phyloP scores from a whole-genome alignment of 2,797 vertebrate species.

The Zenarchopterus dispar region DNA sequence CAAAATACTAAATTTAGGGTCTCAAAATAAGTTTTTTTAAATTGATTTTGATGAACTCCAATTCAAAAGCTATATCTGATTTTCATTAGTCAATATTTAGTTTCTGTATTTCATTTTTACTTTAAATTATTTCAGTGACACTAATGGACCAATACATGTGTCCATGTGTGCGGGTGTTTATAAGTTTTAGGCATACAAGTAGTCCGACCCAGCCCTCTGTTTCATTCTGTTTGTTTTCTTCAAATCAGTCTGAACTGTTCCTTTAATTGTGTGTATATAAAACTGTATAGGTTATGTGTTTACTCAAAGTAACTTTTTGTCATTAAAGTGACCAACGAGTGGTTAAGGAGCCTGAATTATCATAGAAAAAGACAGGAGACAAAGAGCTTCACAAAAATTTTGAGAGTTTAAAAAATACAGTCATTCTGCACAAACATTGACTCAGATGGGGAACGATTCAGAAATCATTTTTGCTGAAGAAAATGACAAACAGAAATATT shows the following conservation, averaged over 20 bases:
- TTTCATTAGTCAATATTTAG: too few relatives aligned
- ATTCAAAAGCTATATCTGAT: too few relatives aligned
- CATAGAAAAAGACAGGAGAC: not conserved
- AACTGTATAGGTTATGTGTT: not conserved
- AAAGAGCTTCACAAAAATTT: slow-evolving; percentile 13
- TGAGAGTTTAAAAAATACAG: slow-evolving; percentile 4
- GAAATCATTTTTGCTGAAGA: slow-evolving; percentile 8
- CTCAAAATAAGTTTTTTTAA: too few relatives aligned
- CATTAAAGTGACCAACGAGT: not conserved
- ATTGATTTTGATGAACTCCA: too few relatives aligned
- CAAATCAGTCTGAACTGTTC: not conserved
- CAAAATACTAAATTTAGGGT: too few relatives aligned
- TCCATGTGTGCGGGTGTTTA: not conserved
- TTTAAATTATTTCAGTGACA: too few relatives aligned
- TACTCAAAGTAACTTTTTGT: not conserved
- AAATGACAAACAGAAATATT: slow-evolving; percentile 14
- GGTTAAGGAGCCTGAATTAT: not conserved
- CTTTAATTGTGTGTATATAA: not conserved
- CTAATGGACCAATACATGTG: too few relatives aligned
- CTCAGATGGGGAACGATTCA: not conserved
- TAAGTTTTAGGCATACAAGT: not conserved
- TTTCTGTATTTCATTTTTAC: too few relatives aligned
- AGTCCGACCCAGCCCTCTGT: not conserved
- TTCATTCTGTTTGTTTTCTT: not conserved
- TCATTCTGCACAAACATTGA: slow-evolving; percentile 6